phyloP scores from a whole-genome alignment of 2,888 invertebrate species.

The Koerneria pararmatus region DNA sequence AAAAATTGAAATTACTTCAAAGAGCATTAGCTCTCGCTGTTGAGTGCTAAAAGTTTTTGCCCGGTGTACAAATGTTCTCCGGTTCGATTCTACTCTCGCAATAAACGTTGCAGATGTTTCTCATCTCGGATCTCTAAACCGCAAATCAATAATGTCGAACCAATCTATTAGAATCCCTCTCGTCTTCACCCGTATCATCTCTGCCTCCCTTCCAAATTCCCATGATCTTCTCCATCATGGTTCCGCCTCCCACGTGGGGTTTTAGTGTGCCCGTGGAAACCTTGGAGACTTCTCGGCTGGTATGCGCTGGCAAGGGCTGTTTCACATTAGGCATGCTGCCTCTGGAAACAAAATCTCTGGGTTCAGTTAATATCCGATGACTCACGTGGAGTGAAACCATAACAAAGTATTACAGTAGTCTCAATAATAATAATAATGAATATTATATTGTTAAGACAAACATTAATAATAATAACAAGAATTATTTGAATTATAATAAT shows the following conservation, averaged over 20 bases:
- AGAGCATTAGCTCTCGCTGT: neutral
- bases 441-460: too few species aligned
- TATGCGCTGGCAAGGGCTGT: neutral
- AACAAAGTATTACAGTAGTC: too few species aligned
- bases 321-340: conserved; percentile 22
- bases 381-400: too few species aligned
- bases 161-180: neutral
- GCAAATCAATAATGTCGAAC: neutral
- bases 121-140: neutral
- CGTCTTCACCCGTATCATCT: conserved; percentile 46
- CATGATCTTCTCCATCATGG: conserved; percentile 55
- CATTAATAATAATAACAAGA: too few species aligned
- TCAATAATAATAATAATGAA: too few species aligned
- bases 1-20: neutral
- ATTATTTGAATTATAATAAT: too few species aligned
- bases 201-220: conserved; percentile 37
- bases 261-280: too few species aligned
- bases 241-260: too few species aligned
- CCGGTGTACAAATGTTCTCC: too few species aligned
- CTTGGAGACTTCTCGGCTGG: too few species aligned
- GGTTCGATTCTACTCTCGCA: too few species aligned
- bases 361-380: too few species aligned
- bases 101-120: neutral
- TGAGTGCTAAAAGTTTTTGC: neutral
- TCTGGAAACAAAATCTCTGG: neutral